Evolutionary conservation across 2,888 invertebrate species (phyloP), one percentile per base, ranked within the genome.

Genomic region (Eurois occulta): DNA sequence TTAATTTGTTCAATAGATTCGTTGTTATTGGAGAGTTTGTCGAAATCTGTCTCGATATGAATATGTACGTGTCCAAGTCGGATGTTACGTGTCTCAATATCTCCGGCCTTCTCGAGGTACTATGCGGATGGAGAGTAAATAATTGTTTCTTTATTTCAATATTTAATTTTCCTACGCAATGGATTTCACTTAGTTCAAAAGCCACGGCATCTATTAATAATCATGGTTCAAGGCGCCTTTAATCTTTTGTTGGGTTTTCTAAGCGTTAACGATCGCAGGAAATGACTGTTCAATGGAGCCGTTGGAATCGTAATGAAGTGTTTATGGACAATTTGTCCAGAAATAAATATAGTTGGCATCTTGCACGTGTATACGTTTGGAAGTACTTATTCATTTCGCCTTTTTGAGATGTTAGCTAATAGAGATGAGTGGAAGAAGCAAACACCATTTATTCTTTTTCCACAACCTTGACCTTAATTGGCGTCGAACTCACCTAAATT

Each of bases 101-200:
- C 21, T 86, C 88, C 48, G 87, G 87, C 70, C 70, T 92, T 79
- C 85, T 92, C 81, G 85, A 92, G 88, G 89, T 93, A 90, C 86
- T 93, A 79, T 93, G 93, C 85, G 91, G 90, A 88, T 88, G 86
- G 84, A 89, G 80, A 86, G 92, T 92, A 91, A 92, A 88, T 91
- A 84, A 81, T 73, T 70, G 52, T 75, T 87, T 77, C 16, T 74
- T 75, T 74, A 68, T 62, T 65, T 67, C 55, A 60, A 68, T 38
- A 75, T 80, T 46, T 5, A 28, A 6, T 52, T 24, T 21, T 48
- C 10, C 21, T n/a, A 21, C 21, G 1, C 16, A 24, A 32, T 38
- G 32, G 10, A 11, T 18, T 7, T 32, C n/a, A 41, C 6, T 62
- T 10, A 16, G n/a, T 13, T 28, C 35, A 77, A 43, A 66, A 64